Evolutionary conservation across 2,888 invertebrate species (phyloP).

Genomic region (Synergus umbraculus): DNA sequence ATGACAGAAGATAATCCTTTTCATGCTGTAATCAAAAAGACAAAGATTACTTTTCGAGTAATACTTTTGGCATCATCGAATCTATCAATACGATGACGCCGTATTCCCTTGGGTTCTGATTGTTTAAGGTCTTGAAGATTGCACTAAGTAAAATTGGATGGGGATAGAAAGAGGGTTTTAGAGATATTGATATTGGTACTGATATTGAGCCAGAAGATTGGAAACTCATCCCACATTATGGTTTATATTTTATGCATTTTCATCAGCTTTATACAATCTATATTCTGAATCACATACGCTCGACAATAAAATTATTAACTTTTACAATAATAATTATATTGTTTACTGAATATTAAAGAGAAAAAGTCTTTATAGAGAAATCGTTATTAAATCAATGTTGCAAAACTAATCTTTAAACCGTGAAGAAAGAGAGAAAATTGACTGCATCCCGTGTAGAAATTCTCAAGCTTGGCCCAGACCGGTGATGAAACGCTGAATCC

Average conservation of each 20-base stretch:
- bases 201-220: constrained; percentile 12
- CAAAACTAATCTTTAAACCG: neutral
- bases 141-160: constrained; percentile 70
- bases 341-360: neutral
- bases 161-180: constrained; percentile 55
- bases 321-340: neutral
- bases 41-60: neutral
- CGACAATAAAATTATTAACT: neutral
- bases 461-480: no score
- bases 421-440: constrained; percentile 6
- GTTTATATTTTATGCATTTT: constrained; percentile 2
- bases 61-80: neutral
- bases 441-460: no score
- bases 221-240: neutral
- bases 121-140: constrained; percentile 65
- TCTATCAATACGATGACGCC: neutral
- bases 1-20: neutral
- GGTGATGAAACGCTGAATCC: no score
- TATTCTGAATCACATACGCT: neutral
- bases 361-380: neutral
- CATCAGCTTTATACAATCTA: neutral
- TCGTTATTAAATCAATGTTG: neutral
- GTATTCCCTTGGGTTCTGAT: constrained; percentile 60
- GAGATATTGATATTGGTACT: constrained; percentile 57
- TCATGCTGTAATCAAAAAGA: neutral